Conservation (phyloP, 2,113 vertebrate species). For the Cyanoliseus patagonus region DNA sequence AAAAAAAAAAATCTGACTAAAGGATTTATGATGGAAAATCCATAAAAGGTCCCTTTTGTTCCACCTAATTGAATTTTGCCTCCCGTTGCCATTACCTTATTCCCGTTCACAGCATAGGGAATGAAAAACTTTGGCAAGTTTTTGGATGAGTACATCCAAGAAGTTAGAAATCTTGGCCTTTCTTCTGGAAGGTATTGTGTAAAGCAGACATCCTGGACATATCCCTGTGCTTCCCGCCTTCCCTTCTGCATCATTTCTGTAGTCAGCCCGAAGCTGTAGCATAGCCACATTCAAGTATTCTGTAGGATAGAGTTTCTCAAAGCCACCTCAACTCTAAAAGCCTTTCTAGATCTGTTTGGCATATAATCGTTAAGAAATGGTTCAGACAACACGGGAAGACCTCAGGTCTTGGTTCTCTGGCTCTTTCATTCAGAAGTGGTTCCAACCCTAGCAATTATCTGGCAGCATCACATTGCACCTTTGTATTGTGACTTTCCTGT, state of each 20-base stretch:
- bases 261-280: not conserved
- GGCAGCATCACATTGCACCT: not conserved
- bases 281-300: not conserved
- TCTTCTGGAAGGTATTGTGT: slow-evolving; percentile 63
- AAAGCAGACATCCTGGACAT: slow-evolving; percentile 38
- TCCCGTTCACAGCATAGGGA: slow-evolving; percentile 40
- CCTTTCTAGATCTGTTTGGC: not conserved
- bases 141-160: slow-evolving; percentile 32
- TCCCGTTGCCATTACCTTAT: slow-evolving; percentile 60
- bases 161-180: slow-evolving; percentile 53
- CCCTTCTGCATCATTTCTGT: not conserved
- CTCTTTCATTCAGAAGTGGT: not conserved
- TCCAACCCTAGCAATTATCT: not conserved
- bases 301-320: not conserved
- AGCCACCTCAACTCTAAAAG: not conserved
- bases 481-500: not conserved
- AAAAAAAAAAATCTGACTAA: not conserved
- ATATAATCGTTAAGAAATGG: not conserved
- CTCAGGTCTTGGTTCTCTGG: not conserved
- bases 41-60: slow-evolving; percentile 56
- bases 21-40: slow-evolving; percentile 64
- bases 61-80: slow-evolving; percentile 61
- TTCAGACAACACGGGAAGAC: not conserved
- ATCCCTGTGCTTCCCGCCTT: not conserved
- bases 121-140: slow-evolving; percentile 57